Percentiles rank a stretch among this genome's conserved stretches.
These are phyloP conservation scores for Musca vetustissima DNA, from an alignment of 1,140 invertebrate genomes.

Conservation along the genomic window DNA sequence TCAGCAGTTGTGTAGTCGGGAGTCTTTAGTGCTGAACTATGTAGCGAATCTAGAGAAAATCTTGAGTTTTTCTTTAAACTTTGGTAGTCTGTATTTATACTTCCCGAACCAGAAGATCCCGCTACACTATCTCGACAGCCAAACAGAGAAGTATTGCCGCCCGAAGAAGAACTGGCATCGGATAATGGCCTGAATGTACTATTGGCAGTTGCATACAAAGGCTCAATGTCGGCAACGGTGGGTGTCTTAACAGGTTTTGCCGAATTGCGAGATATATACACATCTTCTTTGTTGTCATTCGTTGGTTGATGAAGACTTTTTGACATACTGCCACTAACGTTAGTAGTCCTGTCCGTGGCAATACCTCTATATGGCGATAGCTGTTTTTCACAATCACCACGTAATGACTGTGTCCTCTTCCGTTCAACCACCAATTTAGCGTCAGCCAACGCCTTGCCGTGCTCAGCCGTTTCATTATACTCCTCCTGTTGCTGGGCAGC, in stretches of 20 bases:
- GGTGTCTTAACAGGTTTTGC: conserved; percentile 49
- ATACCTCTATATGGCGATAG: conserved; percentile 8
- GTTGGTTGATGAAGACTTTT: neutral
- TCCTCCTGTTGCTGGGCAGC: conserved; percentile 36
- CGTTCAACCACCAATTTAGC: conserved; percentile 23
- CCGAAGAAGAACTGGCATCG: conserved; percentile 46
- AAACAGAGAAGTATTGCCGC: conserved; percentile 33
- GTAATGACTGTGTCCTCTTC: conserved; percentile 43
- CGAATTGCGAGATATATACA: conserved; percentile 7
- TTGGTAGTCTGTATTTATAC: conserved; percentile 39
- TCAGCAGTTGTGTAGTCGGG: conserved; percentile 51
- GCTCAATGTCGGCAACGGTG: conserved; percentile 46
- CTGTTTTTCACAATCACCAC: conserved; percentile 43
- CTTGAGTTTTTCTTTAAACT: conserved; percentile 50
- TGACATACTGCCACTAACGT: neutral
- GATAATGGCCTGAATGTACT: conserved; percentile 45
- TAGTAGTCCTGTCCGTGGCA: conserved; percentile 18
- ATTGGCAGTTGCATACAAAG: conserved; percentile 43
- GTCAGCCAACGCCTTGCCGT: neutral
- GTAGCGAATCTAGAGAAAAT: conserved; percentile 50
- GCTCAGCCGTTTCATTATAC: neutral
- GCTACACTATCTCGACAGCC: conserved; percentile 36
- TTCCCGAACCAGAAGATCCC: conserved; percentile 26
- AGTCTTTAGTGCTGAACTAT: conserved; percentile 50
- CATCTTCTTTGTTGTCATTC: neutral